A percentile compares a stretch with the other conserved stretches of the same genome.
Conservation (phyloP, 2,797 vertebrate genomes). For the Platalea minor region DNA sequence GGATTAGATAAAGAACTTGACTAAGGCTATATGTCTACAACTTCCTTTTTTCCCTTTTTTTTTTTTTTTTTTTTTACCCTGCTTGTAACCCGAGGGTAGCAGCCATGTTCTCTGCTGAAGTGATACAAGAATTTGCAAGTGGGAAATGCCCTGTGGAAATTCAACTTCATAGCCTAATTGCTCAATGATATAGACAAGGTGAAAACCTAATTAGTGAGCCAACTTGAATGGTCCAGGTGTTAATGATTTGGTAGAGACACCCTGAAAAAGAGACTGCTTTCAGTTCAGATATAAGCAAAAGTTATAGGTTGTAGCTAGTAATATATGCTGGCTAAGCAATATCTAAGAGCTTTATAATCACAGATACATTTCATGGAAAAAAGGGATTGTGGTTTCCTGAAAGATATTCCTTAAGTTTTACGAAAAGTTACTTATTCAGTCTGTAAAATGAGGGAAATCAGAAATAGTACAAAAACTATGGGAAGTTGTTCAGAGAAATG, state of each 20-base stretch:
- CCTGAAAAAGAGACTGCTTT: not conserved
- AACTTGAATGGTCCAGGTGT: not conserved
- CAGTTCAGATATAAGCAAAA: not conserved
- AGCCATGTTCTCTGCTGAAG: not conserved
- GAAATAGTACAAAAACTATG: not conserved
- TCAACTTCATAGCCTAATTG: not conserved
- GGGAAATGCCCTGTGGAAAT: not conserved
- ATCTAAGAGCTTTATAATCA: not conserved
- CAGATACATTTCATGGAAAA: not conserved
- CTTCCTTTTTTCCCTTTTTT: not conserved
- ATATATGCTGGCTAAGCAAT: not conserved
- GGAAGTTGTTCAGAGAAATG: not conserved
- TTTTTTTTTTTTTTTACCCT: not conserved
- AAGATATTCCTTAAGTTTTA: not conserved
- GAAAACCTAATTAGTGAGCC: not conserved
- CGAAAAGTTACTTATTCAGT: not conserved
- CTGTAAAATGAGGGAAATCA: not conserved
- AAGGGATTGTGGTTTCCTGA: not conserved
- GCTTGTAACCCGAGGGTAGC: not conserved
- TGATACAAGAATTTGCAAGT: not conserved
- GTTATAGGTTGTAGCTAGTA: not conserved
- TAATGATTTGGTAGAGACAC: not conserved
- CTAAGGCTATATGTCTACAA: not conserved
- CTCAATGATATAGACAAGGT: not conserved
- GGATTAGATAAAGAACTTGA: slow-evolving; percentile 31